These are phyloP conservation scores for Dasyprocta punctata DNA, from an alignment of 2,113 vertebrate genomes.

Conservation along the genomic window DNA sequence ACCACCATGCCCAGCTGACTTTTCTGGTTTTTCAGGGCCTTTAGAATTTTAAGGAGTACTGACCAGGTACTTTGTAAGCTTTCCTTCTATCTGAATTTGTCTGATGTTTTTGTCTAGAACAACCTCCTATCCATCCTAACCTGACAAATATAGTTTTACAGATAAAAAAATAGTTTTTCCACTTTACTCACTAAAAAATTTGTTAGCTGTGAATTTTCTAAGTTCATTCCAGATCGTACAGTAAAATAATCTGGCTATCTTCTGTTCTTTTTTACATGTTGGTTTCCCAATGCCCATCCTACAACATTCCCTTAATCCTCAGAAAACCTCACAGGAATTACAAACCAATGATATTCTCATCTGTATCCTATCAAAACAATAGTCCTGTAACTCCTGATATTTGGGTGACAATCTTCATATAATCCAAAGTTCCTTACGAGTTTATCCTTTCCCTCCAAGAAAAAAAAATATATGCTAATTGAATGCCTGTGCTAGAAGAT, in stretches of 20 bases:
- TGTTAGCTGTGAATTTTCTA: background rate
- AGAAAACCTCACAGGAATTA: background rate
- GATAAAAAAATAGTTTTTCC: background rate
- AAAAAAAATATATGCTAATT: background rate
- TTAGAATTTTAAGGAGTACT: background rate
- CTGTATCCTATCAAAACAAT: background rate
- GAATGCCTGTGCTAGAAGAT: background rate
- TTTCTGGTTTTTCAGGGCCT: background rate
- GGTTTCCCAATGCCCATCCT: background rate
- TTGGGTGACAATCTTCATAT: background rate
- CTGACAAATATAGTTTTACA: background rate
- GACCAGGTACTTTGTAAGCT: background rate
- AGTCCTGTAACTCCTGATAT: background rate
- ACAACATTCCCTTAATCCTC: background rate
- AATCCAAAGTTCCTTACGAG: background rate
- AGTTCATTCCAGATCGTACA: background rate
- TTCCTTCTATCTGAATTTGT: background rate
- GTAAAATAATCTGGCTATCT: background rate
- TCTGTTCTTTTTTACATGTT: background rate
- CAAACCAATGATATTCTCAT: background rate
- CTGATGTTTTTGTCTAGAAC: background rate
- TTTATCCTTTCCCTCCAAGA: background rate
- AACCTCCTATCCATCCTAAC: background rate
- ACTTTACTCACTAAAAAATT: background rate
- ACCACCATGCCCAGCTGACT: background rate